These are phyloP conservation scores for Drosophila vallismaia DNA, from an alignment of 2,888 invertebrate genomes.

Conservation along the genomic window DNA sequence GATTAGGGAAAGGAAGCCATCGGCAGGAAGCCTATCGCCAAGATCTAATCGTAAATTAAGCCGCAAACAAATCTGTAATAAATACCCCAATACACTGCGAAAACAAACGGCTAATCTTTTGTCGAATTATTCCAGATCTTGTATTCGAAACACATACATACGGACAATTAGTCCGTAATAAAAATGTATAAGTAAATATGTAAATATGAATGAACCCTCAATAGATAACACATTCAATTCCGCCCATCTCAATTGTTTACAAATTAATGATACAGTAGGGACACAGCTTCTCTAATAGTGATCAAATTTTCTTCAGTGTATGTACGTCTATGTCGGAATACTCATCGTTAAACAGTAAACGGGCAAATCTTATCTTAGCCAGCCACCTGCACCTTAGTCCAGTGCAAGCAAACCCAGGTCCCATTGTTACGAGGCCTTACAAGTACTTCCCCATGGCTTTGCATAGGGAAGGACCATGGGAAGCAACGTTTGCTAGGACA, in stretches of 20 bases:
- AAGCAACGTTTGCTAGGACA: too few relatives aligned
- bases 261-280: too few relatives aligned
- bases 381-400: conserved; percentile 37
- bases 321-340: conserved; percentile 3
- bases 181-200: too few relatives aligned
- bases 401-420: conserved; percentile 37
- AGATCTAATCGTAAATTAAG: conserved; percentile 31
- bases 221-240: too few relatives aligned
- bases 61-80: conserved; percentile 31
- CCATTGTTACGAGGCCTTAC: conserved; percentile 7
- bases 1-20: conserved; percentile 30
- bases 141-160: too few relatives aligned
- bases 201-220: too few relatives aligned
- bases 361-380: conserved; percentile 33
- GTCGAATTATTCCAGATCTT: too few relatives aligned
- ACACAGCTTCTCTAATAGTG: not conserved
- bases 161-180: too few relatives aligned
- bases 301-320: conserved; percentile 1
- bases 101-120: not conserved
- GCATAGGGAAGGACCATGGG: too few relatives aligned
- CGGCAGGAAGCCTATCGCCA: conserved; percentile 37
- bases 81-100: conserved; percentile 21
- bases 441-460: not conserved
- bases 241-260: too few relatives aligned
- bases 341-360: conserved; percentile 24